Base-by-base conservation (phyloP, 2,797 vertebrate genomes). In the Poecilia wingei region DNA sequence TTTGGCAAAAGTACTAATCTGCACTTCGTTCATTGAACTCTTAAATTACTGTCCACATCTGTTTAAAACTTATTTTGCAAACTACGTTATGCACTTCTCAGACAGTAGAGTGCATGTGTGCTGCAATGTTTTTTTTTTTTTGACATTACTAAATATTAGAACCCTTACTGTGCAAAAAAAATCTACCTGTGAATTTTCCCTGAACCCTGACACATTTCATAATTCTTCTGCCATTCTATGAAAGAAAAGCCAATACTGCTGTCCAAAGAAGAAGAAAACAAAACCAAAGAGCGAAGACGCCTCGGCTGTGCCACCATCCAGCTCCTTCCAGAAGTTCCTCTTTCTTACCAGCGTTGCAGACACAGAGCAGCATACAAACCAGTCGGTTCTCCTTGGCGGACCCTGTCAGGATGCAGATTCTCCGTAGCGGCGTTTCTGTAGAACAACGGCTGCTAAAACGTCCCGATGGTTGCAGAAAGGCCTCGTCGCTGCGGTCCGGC, bases 331-430 rank as follows among this genome's bases (percentile, higher is more conserved):
- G 70, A 89, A 90, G 93, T 94, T 91, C 82, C 77, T 93, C 80
- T 93, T 72, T 89, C 95, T 96, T 96, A 96, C 96, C 95, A 92
- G 93, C 89, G 85, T 88, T 49, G 87, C 82, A 87, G 83, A 90
- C 82, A 76, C 49, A 78, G 83, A 33, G 84, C 59, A 85, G 90
- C 85, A 95, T 96, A 96, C 96, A 96, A 96, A 96, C 96, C 95
- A 93, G 89, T 88, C 55, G 75, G 79, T 88, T 79, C 78, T 86
- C 81, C 87, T 47, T 5, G 75, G 76, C 53, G 80, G 77, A 41
- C 59, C 75, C 64, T 36, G 74, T 57, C 14, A 59, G n/a, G 69
- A 68, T 3, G 77, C 45, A 45, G 41, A 45, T 45, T 72, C 74
- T 7, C 33, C n/a, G 0, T 0, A 1, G 10, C 18, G 61, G n/a